Evolutionary conservation across 2,113 vertebrate species (phyloP).

Genomic region (Eretmochelys imbricata): DNA sequence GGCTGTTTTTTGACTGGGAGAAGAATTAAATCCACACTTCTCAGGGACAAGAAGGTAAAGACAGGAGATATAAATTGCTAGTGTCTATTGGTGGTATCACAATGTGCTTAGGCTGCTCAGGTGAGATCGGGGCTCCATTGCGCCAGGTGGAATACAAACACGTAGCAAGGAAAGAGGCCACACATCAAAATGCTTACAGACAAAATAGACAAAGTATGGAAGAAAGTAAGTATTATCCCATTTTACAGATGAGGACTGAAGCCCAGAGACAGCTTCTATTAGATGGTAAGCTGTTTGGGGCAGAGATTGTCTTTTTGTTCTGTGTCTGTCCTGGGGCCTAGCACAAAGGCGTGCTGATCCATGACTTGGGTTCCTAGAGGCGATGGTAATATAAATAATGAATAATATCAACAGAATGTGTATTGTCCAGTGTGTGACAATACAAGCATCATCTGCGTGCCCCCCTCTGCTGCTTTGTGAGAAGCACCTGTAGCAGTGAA

Average conservation of each 20-base stretch:
- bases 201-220: not conserved
- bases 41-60: not conserved
- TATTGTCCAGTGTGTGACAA: not conserved
- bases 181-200: fast-evolving
- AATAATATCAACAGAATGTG: not conserved
- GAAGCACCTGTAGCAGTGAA: not conserved
- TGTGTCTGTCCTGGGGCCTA: fast-evolving
- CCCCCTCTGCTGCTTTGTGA: not conserved
- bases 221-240: not conserved
- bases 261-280: not conserved
- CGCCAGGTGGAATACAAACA: not conserved
- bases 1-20: constrained; percentile 41
- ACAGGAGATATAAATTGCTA: constrained; percentile 44
- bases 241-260: not conserved
- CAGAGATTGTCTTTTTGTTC: not conserved
- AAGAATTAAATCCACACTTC: constrained; percentile 56
- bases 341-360: fast-evolving
- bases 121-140: not conserved
- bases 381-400: not conserved
- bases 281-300: not conserved
- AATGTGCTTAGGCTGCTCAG: not conserved
- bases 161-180: not conserved
- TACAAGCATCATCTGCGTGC: not conserved
- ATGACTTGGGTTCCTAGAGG: too few species aligned
- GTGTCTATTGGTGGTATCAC: not conserved